Evolutionary conservation across 2,888 invertebrate genomes (phyloP).

Genomic region (Dynastes grantii): DNA sequence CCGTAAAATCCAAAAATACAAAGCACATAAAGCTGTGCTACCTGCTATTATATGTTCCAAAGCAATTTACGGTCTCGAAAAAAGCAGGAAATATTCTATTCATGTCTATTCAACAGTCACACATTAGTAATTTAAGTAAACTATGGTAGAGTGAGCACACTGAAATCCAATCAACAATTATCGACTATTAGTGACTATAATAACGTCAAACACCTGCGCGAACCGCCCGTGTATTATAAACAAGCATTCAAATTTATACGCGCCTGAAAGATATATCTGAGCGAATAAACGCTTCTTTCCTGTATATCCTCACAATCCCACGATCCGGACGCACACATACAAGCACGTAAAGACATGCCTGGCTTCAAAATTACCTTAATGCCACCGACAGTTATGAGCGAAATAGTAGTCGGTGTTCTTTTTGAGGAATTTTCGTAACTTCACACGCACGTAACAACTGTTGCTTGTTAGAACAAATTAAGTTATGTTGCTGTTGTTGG

Average conservation of each 20-base stretch:
- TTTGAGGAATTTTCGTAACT: slow-evolving; percentile 38
- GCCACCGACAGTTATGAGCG: slow-evolving; percentile 25
- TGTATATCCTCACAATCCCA: slow-evolving; percentile 47
- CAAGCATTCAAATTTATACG: slow-evolving; percentile 49
- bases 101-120: slow-evolving; percentile 45
- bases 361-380: slow-evolving; percentile 37
- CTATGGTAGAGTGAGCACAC: slow-evolving; percentile 52
- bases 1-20: neutral
- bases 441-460: slow-evolving; percentile 32
- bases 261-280: slow-evolving; percentile 47
- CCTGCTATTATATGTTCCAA: slow-evolving; percentile 22
- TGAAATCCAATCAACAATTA: slow-evolving; percentile 57
- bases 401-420: slow-evolving; percentile 22
- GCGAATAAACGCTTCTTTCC: slow-evolving; percentile 51
- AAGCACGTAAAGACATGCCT: slow-evolving; percentile 6
- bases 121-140: slow-evolving; percentile 51
- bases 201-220: slow-evolving; percentile 57
- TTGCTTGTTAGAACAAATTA: slow-evolving; percentile 38
- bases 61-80: slow-evolving; percentile 42
- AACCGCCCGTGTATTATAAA: slow-evolving; percentile 40
- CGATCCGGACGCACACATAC: slow-evolving; percentile 10
- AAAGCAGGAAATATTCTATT: slow-evolving; percentile 53
- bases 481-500: slow-evolving; percentile 19
- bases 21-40: neutral
- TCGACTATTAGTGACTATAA: slow-evolving; percentile 56